These are phyloP conservation scores for Zeus faber DNA, from an alignment of 2,113 vertebrate genomes.

Conservation along the genomic window DNA sequence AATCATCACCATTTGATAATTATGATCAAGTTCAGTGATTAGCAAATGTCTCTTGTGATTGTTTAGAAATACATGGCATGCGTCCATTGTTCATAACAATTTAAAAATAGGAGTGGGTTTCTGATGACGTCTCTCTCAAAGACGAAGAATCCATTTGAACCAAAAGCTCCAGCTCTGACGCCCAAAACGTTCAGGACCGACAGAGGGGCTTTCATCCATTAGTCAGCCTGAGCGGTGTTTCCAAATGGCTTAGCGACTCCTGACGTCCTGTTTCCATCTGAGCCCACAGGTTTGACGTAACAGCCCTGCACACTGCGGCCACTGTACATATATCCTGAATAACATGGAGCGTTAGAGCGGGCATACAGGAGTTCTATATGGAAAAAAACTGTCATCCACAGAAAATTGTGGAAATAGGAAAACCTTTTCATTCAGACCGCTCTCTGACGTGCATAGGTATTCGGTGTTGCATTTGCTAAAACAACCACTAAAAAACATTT, in stretches of 20 bases:
- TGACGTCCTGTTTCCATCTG: slow-evolving; percentile 35
- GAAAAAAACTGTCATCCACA: neutral
- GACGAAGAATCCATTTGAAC: slow-evolving; percentile 21
- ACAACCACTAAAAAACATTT: too few species aligned
- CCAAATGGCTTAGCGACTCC: slow-evolving; percentile 19
- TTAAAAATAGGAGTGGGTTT: neutral
- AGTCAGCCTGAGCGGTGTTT: slow-evolving; percentile 24
- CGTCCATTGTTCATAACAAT: neutral
- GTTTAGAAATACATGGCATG: too few species aligned
- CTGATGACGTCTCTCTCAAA: neutral
- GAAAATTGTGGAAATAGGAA: neutral
- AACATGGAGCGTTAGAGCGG: slow-evolving; percentile 7
- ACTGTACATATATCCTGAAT: slow-evolving; percentile 4
- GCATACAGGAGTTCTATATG: neutral
- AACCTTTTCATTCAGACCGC: slow-evolving; percentile 4
- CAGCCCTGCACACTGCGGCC: neutral
- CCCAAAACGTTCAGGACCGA: slow-evolving; percentile 27
- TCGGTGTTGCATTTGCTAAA: too few species aligned
- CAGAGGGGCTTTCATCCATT: slow-evolving; percentile 47
- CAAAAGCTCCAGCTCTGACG: neutral
- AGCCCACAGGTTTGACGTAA: slow-evolving; percentile 14
- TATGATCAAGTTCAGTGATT: too few species aligned
- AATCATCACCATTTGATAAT: too few species aligned
- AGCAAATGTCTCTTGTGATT: too few species aligned
- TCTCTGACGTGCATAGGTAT: too few species aligned